Base-by-base conservation (phyloP, 2,888 invertebrate species). In the Apodemia mormo region DNA sequence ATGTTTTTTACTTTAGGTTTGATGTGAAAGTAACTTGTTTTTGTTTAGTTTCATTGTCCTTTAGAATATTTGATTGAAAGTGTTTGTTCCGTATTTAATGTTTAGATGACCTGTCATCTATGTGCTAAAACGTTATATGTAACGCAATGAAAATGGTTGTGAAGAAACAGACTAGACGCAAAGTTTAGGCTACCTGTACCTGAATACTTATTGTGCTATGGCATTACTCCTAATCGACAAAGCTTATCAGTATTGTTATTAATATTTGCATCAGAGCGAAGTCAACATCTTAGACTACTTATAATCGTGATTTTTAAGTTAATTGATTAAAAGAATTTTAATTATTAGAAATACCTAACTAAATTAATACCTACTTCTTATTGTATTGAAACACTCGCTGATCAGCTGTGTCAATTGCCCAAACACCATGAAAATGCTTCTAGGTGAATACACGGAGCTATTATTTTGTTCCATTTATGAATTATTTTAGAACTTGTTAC, bases 81-180 rank as follows among this genome's bases (percentile, higher is more conserved):
- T 81, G 79, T 85, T 82, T 85, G 85, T 86, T 82, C 83, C 80
- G 86, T 91, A 84, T 88, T 87, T 85, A 82, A 81, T 87, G 81
- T 86, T 85, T 92, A 92, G 92, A 89, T 86, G 81, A 85, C 83
- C 82, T 85, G 81, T 85, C 77, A 82, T 86, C 74, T 84, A 85
- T 92, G 87, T 90, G 92, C 92, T 90, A 92, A 92, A 91, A 91
- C 92, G 92, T 92, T 92, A 92, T 91, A 92, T 85, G 87, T 92
- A 92, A 92, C 92, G 92, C 90, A 89, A 92, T 92, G 92, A 85
- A 80, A 87, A 85, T 90, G 87, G 88, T 87, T 86, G 87, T 89
- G 68, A 58, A 71, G 71, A 86, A 85, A 83, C 83, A 89, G 84
- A 84, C 81, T 92, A 92, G 92, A 82, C 89, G 90, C 89, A 87